Evolutionary conservation across 2,113 vertebrate species (phyloP), one percentile per base, ranked within the genome.

Genomic region (Hyla sarda): DNA sequence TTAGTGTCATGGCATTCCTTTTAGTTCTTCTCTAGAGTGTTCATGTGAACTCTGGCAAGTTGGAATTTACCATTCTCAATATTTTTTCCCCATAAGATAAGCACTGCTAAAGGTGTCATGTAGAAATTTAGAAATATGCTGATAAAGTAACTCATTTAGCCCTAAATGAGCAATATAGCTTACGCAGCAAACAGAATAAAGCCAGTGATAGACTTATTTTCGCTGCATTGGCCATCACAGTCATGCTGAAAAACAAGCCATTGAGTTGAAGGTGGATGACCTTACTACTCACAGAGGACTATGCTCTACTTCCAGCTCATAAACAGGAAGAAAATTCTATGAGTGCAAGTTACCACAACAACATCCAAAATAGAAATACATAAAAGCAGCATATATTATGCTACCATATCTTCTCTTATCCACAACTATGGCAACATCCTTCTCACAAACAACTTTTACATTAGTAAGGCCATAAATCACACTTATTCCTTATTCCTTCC

Each of bases 381-480:
- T 5, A 45, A 58, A 32, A 32, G 45, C 10, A 58, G 76, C 34
- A 56, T 65, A 30, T 81, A 62, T 47, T 37, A 81, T 7, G 2
- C 7, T n/a, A 30, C 47, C 58, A 60, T 30, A 81, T 81, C 78
- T 62, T 45, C 13, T 65, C 78, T 81, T 81, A 65, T 81, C 56
- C 56, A 62, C 13, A 65, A 11, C 37, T 47, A 16, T 47, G 28
- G 25, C 14, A 14, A 25, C 37, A 52, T 11, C 32, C 21, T 79
- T 81, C 78, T 65, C 34, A 81, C n/a, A 37, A 65, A 65, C 12
- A 62, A n/a, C 13, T 16, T 79, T 58, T 79, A 79, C 34, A 81
- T 56, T n/a, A 62, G 21, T 28, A 19, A 19, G 56, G 78, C 58
- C 56, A 65, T 81, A 81, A 81, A 81, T 28, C 3, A 19, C 23